Evolutionary conservation across 2,888 invertebrate species (phyloP).

Genomic region (Agrypnus murinus): DNA sequence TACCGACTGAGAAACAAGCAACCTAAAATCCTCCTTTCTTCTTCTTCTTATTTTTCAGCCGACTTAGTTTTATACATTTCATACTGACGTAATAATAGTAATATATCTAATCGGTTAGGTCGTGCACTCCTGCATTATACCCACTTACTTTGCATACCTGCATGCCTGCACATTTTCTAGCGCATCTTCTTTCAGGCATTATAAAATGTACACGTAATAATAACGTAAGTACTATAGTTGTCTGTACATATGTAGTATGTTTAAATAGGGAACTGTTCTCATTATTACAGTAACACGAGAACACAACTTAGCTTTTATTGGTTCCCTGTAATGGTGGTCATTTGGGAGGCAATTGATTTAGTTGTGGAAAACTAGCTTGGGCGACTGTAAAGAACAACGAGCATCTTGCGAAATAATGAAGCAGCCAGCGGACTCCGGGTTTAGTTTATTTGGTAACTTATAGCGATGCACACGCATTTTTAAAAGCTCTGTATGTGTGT

Average conservation of each 20-base stretch:
- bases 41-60: too few species aligned
- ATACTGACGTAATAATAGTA: not conserved
- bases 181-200: slow-evolving; percentile 46
- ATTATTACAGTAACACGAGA: slow-evolving; percentile 37
- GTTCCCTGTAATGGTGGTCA: slow-evolving; percentile 21
- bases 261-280: slow-evolving; percentile 31
- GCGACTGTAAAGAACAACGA: slow-evolving; percentile 57
- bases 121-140: too few species aligned
- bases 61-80: not conserved
- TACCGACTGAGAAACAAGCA: too few species aligned
- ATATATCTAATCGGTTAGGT: slow-evolving; percentile 17
- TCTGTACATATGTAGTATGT: too few species aligned
- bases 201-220: slow-evolving; percentile 15
- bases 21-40: slow-evolving; percentile 16
- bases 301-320: slow-evolving; percentile 24
- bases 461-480: slow-evolving; percentile 68
- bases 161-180: slow-evolving; percentile 35
- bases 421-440: slow-evolving; percentile 63
- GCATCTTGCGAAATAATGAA: slow-evolving; percentile 66
- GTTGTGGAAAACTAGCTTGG: slow-evolving; percentile 39
- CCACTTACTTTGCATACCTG: slow-evolving; percentile 34
- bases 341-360: slow-evolving; percentile 17
- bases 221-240: too few species aligned
- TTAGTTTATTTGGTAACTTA: slow-evolving; percentile 69
- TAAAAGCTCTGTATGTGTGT: slow-evolving; percentile 43